A percentile compares a stretch with the other conserved stretches of the same genome.
Conservation (phyloP, 37 sponge, comb jelly and placozoan species). For the Eunapius fragilis region DNA sequence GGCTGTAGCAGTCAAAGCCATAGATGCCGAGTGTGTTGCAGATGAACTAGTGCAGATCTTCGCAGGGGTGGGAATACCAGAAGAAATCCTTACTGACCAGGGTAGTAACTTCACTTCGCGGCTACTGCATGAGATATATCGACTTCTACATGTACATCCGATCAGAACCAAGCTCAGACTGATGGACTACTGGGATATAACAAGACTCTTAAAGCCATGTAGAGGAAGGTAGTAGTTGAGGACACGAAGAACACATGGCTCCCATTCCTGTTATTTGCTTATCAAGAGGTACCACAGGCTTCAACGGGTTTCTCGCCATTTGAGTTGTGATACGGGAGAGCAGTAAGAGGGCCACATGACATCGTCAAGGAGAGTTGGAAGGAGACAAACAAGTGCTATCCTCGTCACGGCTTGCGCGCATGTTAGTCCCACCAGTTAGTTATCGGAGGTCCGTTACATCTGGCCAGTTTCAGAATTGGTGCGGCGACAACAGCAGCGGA, state of each 20-base stretch:
- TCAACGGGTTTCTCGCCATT: constrained; percentile 34
- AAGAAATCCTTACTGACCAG: constrained; percentile 45
- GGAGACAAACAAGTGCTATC: too few relatives aligned
- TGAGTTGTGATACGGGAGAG: constrained; percentile 50
- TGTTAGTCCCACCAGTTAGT: too few relatives aligned
- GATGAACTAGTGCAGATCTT: constrained; percentile 40
- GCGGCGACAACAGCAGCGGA: too few relatives aligned
- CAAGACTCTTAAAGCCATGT: constrained; percentile 26
- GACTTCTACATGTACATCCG: neutral
- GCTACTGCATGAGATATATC: constrained; percentile 18
- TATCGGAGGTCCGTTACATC: too few relatives aligned
- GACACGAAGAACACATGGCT: constrained; percentile 3
- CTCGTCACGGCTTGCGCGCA: too few relatives aligned
- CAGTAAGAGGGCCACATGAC: too few relatives aligned
- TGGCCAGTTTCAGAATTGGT: too few relatives aligned
- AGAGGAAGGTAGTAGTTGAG: neutral
- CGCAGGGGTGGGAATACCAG: constrained; percentile 32
- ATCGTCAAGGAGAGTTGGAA: neutral
- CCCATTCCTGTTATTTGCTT: constrained; percentile 36
- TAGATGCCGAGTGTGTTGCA: constrained; percentile 37
- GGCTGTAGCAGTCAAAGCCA: constrained; percentile 35
- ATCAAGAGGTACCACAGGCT: constrained; percentile 33
- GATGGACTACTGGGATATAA: constrained; percentile 41
- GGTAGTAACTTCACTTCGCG: constrained; percentile 25
- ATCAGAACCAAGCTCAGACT: too few relatives aligned